Base-by-base conservation (phyloP, 1,140 invertebrate genomes). In the Drosophila bocki region DNA sequence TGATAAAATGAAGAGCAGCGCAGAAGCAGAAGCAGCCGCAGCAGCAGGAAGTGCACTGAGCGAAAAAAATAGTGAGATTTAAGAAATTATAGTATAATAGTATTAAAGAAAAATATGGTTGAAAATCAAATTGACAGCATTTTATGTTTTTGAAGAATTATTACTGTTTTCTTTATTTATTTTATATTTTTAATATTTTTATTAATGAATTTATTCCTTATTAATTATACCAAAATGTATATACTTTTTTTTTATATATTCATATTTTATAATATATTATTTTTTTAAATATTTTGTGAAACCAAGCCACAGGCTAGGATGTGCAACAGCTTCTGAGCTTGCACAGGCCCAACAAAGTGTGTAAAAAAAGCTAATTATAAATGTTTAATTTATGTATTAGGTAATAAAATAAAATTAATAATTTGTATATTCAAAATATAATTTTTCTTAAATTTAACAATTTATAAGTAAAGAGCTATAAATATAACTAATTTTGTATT, bases 1-100 rank as follows among this genome's bases (percentile, higher is more conserved):
- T 86, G 85, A 90, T 90, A 90, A 88, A 71, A 59, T 63, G 42
- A 39, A 56, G 50, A 78, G 44, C 75, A 62, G 75, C 45, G 45
- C 50, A 78, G 32, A 39, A 48, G 56, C 50, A 57, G 56, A 42
- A 71, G 44, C 51, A 37, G 57, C 51, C 32, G 22, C 19, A 35
- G 35, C 29, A 56, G 35, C 29, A 56, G 53, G 53, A 22, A 9
- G 19, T 58, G 54, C 62, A 58, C n/a, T 35, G 32, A 0, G 1
- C 37, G 48, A 54, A 70, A 65, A 19, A 11, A 7, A 17, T 4
- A 8, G 9, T 4, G 8, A 33, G 7, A 3, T 7, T 1, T 33
- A 22, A 22, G 22, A 22, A 22, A 22, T 22, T 22, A 22, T 22
- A 22, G 22, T 2, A 22, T 22, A 22, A 22, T 22, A 22, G 22